Percentiles rank a stretch among this genome's conserved stretches.
Conservation (phyloP, 2,797 vertebrate genomes). For the Hephaestus fuliginosus region DNA sequence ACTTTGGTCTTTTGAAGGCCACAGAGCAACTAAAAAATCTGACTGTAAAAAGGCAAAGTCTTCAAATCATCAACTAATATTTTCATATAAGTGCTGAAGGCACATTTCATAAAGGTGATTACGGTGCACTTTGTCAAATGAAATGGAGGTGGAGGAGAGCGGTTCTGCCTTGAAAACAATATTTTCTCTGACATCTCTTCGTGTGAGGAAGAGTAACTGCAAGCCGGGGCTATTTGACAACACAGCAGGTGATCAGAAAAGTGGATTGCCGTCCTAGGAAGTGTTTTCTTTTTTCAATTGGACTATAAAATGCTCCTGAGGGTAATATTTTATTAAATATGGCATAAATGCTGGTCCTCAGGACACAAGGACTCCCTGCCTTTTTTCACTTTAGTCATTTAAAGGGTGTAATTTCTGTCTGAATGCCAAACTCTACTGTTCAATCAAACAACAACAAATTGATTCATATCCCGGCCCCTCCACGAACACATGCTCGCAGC, state of each 20-base stretch:
- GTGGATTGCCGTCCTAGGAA: conserved; percentile 53
- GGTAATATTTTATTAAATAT: conserved; percentile 48
- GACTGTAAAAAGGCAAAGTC: background rate
- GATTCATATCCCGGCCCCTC: background rate
- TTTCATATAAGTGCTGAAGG: conserved; percentile 10
- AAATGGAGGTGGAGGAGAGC: conserved; percentile 27
- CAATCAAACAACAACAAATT: conserved; percentile 21
- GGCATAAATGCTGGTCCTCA: conserved; percentile 25
- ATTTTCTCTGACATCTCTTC: conserved; percentile 27
- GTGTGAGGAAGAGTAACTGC: conserved; percentile 36
- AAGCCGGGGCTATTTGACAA: conserved; percentile 69
- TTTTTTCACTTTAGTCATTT: conserved; percentile 22
- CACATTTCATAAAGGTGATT: conserved; percentile 44
- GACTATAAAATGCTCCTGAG: conserved; percentile 51
- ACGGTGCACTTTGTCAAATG: conserved; percentile 27
- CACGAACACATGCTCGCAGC: conserved; percentile 22
- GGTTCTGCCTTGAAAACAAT: conserved; percentile 11
- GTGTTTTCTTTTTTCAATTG: conserved; percentile 73
- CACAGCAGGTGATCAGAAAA: conserved; percentile 71
- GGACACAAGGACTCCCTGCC: conserved; percentile 8
- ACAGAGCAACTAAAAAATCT: conserved; percentile 8
- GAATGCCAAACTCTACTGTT: conserved; percentile 27
- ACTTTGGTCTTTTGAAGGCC: background rate
- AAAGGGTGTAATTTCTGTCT: conserved; percentile 8
- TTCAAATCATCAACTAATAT: conserved; percentile 5